Percentiles rank a stretch among this genome's conserved stretches.
These are phyloP conservation scores for Rissa tridactyla DNA, from an alignment of 2,113 vertebrate genomes.

Conservation along the genomic window DNA sequence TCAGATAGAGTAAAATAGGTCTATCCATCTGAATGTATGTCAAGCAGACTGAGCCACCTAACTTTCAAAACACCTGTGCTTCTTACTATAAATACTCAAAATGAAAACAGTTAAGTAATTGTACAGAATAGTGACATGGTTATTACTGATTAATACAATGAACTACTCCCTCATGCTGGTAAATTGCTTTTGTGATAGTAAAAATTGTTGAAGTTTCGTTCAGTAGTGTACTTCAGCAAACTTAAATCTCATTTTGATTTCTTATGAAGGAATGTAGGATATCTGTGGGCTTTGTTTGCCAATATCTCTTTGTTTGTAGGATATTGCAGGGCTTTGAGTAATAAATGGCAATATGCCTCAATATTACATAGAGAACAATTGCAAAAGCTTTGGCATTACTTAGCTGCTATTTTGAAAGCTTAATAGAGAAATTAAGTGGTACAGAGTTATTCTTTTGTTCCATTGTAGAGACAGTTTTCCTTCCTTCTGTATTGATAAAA, in stretches of 20 bases:
- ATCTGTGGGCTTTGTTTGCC: background rate
- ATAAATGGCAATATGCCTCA: background rate
- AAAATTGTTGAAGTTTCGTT: constrained; percentile 30
- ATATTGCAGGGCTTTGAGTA: background rate
- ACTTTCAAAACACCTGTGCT: constrained; percentile 47
- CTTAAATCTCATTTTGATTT: background rate
- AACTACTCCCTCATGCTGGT: background rate
- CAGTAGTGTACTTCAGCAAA: background rate
- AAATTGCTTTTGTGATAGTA: background rate
- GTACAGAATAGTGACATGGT: background rate
- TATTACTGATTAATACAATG: background rate
- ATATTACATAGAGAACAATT: background rate
- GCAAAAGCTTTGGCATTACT: background rate
- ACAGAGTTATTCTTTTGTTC: background rate
- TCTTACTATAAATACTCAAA: constrained; percentile 51
- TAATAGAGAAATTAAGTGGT: background rate
- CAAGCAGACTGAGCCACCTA: constrained; percentile 15
- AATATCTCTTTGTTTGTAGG: background rate
- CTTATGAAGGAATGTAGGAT: background rate
- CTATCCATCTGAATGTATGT: constrained; percentile 66
- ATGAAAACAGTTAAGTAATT: constrained; percentile 37
- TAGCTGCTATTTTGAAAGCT: background rate
- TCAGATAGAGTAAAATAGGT: constrained; percentile 65
- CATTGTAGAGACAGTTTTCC: background rate
- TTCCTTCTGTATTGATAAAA: background rate